Base-by-base conservation (phyloP, 2,888 invertebrate genomes). In the Amphipyra berbera region DNA sequence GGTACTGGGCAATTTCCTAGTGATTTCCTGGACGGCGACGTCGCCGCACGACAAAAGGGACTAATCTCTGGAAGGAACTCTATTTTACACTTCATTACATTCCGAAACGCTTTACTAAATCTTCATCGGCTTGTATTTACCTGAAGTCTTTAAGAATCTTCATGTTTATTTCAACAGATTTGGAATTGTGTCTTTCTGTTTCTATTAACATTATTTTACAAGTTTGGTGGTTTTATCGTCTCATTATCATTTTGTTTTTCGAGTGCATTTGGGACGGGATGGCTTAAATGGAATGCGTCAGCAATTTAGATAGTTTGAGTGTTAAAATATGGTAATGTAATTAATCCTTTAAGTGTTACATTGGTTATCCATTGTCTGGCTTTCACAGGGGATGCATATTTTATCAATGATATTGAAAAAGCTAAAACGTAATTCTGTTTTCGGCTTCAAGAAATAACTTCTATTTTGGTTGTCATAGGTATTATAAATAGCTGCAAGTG, bases 11-110 rank as follows among this genome's bases (percentile, higher is more conserved):
- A 93, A 94, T 94, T 93, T 93, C 92, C 92, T 88, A 71, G 83
- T 84, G 88, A 92, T 91, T 90, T 92, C 91, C 92, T 87, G 82
- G 61, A 64, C 56, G 70, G 69, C 73, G 79, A 63, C 78, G 74
- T 72, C 78, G 79, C 79, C 71, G 77, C 78, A 74, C 87, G 86
- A 90, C 90, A 92, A 92, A 91, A 88, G 89, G 82, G 86, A 85
- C 87, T 91, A 91, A 93, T 92, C 90, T 88, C 77, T 86, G 86
- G 81, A 88, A 89, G 89, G 88, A 92, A 92, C 88, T 90, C 88
- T 86, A 90, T 93, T 93, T 89, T 85, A 89, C 88, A 88, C 87
- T 90, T 89, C 88, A 92, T 89, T 92, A 86, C 87, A 82, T 86
- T 76, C 76, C 81, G 74, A 82, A 84, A 82, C 82, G 83, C 86